Evolutionary conservation across 1,140 invertebrate genomes (phyloP), one percentile per base, ranked within the genome.

Genomic region (Drosophila pseudoananassae): DNA sequence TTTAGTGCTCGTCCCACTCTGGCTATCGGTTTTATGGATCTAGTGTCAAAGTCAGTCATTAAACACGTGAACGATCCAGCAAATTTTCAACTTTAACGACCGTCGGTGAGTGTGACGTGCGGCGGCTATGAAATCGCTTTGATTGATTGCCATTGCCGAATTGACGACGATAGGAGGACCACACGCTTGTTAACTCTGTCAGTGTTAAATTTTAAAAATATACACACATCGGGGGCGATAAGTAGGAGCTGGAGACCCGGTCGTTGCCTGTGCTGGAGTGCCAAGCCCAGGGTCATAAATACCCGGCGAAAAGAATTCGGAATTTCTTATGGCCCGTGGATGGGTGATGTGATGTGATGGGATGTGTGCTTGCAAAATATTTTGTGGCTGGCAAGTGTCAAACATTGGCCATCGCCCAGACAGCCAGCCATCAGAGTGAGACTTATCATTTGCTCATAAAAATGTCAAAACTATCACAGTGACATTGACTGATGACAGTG

Each of bases 391-490:
- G 61, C 75, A 87, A 88, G 82, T 87, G 84, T 76, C 83, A 88
- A 88, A 83, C 83, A 87, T 81, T 81, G 78, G 78, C 83, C 83
- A 82, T 81, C 78, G 59, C 45, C 12, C 58, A 73, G 79, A 80
- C 78, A 76, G 70, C 57, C 78, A 66, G 55, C 47, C 72, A 79
- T 66, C 66, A 61, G 63, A 82, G 75, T 64, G 76, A 58, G 76
- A 76, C 83, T 88, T 87, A 87, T 87, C 78, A 90, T 88, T 71
- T 76, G 76, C 78, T 79, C 78, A 81, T 90, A 90, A 90, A 88
- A 88, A 84, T 90, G 84, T 88, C 84, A 87, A 85, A 89, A 89
- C 85, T 90, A 81, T 90, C 81, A 78, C 58, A 61, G 57, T 82
- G 85, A 90, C 85, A 78, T 82, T 90, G 85, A 90, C 71, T 90